Evolutionary conservation across 2,888 invertebrate genomes (phyloP), one percentile per base, ranked within the genome.

Genomic region (Mantis religiosa): DNA sequence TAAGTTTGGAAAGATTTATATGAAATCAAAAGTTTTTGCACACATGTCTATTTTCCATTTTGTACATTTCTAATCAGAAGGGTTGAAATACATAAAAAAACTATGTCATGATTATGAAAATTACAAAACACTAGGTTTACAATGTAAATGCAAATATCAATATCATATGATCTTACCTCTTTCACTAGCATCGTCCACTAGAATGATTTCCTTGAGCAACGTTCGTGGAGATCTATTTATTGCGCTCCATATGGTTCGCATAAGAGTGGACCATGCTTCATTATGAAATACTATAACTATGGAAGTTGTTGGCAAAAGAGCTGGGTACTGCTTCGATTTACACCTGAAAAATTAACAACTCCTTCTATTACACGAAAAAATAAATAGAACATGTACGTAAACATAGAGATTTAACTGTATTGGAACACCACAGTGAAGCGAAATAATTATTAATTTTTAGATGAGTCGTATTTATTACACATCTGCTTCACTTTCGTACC

Each of bases 251-350:
- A 99, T 97, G 1, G 99, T 99, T 88, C 99, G 95, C 91, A 99
- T 94, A 20, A 99, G 94, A 0, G 99, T 99, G 4, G 99, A 99
- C 98, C 98, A 99, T 0, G 99, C 99, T 94, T 99, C 99, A 93
- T 99, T 99, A 93, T 99, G 99, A 93, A 99, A 99, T 1, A 99
- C 99, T 91, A 99, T 98, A 88, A 99, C 97, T 27, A 99, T 95
- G 90, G 97, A 97, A 0, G 98, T 98, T 90, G 95, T 97, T 0
- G 99, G 99, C 88, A 99, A 85, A 91, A 96, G 94, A 85, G 95
- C 95, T 83, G 97, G 96, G 93, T 98, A 97, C 89, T 93, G 94
- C 93, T 98, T 98, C 91, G 94, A 95, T 93, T 96, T 97, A 93
- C 98, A 98, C 90, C 97, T 97, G 92, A 89, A 92, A 92, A 71